Evolutionary conservation across 2,888 invertebrate genomes (phyloP).

Genomic region (Diarsia mendica): DNA sequence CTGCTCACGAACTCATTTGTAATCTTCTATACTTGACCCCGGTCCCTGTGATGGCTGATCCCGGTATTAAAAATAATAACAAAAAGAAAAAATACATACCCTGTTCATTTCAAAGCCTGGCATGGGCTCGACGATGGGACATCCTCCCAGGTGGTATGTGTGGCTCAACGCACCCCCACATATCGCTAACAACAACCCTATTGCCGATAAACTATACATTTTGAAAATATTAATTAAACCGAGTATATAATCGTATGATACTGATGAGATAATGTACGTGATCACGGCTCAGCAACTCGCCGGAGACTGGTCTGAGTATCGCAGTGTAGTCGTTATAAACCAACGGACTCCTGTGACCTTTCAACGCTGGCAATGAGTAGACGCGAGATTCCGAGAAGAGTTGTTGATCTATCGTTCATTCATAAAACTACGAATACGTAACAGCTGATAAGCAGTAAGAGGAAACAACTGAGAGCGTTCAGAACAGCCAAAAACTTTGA

Average conservation of each 20-base stretch:
- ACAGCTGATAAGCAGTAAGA: conserved; percentile 34
- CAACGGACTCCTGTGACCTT: conserved; percentile 62
- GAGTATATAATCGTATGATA: too few species aligned
- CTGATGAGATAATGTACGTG: conserved; percentile 21
- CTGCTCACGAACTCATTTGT: conserved; percentile 1
- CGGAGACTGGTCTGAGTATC: conserved; percentile 46
- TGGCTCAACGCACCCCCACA: conserved; percentile 87
- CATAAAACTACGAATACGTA: conserved; percentile 46
- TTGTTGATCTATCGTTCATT: conserved; percentile 54
- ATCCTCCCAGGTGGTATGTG: conserved; percentile 93
- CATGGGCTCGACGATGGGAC: conserved; percentile 94
- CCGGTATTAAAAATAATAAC: conserved; percentile 25
- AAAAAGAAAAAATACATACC: conserved; percentile 75
- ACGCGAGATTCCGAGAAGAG: conserved; percentile 57
- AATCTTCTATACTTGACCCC: conserved; percentile 17
- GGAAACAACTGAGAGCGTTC: conserved; percentile 9
- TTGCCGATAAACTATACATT: conserved; percentile 72
- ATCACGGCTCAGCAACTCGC: conserved; percentile 26
- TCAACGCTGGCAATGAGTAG: conserved; percentile 41
- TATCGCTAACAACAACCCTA: conserved; percentile 75
- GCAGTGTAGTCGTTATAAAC: conserved; percentile 56
- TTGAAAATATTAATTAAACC: conserved; percentile 41
- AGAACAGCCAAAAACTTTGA: background rate
- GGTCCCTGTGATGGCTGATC: conserved; percentile 12
- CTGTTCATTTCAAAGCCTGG: conserved; percentile 93